Evolutionary conservation across 1,140 invertebrate species (phyloP).

Genomic region (Pseudomyrmex flavicornis): DNA sequence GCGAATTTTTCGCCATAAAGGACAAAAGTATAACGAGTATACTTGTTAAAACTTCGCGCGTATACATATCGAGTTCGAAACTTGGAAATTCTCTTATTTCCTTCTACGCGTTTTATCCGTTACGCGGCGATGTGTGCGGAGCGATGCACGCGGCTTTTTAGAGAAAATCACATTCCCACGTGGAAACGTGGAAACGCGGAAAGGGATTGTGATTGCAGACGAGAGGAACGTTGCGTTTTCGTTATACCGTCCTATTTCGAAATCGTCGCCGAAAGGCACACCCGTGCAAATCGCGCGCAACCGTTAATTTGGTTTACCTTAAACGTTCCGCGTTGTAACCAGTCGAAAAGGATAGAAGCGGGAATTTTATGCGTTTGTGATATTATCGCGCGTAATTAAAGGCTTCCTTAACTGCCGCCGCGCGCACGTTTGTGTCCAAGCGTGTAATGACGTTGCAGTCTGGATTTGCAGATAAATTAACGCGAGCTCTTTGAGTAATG

Average conservation of each 20-base stretch:
- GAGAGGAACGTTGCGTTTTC: conserved; percentile 47
- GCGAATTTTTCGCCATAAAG: not conserved
- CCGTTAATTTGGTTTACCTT: conserved; percentile 59
- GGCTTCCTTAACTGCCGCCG: not conserved
- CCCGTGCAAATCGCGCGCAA: conserved; percentile 55
- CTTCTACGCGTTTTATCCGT: not conserved
- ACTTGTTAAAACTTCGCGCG: not conserved
- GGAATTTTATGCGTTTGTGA: conserved; percentile 34
- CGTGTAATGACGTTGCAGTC: conserved; percentile 28
- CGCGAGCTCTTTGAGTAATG: conserved; percentile 28
- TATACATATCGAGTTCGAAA: not conserved
- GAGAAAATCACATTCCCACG: conserved; percentile 67
- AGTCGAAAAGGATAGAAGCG: conserved; percentile 37
- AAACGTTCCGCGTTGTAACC: conserved; percentile 15
- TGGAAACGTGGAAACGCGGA: conserved; percentile 58
- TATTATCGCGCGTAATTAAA: conserved; percentile 43
- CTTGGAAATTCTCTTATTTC: no score
- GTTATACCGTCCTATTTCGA: conserved; percentile 26
- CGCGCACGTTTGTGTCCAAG: conserved; percentile 17
- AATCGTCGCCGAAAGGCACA: conserved; percentile 61
- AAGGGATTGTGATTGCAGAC: conserved; percentile 34
- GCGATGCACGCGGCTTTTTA: conserved; percentile 55
- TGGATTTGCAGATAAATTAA: conserved; percentile 55
- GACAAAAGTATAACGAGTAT: not conserved
- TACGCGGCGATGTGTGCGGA: not conserved